Base-by-base conservation (phyloP, 2,888 invertebrate genomes). In the Trachelus tabidus region DNA sequence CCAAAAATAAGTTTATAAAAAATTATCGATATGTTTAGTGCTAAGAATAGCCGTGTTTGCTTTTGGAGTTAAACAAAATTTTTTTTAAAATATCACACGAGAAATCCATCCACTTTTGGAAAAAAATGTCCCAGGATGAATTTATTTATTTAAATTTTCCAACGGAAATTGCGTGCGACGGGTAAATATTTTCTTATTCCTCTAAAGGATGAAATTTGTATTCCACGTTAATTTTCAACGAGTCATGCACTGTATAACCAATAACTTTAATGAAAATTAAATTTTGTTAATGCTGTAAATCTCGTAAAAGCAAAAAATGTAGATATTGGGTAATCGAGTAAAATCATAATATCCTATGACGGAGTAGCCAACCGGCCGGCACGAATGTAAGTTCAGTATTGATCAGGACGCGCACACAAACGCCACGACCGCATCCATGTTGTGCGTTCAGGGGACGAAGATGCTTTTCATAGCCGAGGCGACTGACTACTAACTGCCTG, bases 351-450 rank as follows among this genome's bases (percentile, higher is more conserved):
- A 15, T 23, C 56, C 56, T 56, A 56, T 56, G 56, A 56, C 15
- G 56, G 23, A 56, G 56, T 56, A 56, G 56, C 40, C 80, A 69
- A 75, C 74, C 40, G 81, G 77, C 81, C 83, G 79, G 80, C 81
- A 83, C 75, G 79, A 71, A 83, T 84, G 84, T 85, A 83, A 85
- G 84, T 85, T 71, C 78, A 86, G 84, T 87, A 88, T 88, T 86
- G 88, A 88, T 88, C 85, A 83, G 78, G 76, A 79, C 79, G 76
- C 73, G 69, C 73, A 12, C 74, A 79, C 79, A 69, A 73, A 35
- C 34, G 37, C 69, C 56, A 77, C 73, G 68, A 77, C 73, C 76
- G 77, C 76, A 74, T 69, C 77, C 75, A 77, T 76, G 73, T 75
- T 56, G 23, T 56, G 56, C 56, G 56, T 23, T 56, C 56, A 23